These are phyloP conservation scores for Myotis myotis DNA, from an alignment of 2,797 vertebrate genomes.

Conservation along the genomic window DNA sequence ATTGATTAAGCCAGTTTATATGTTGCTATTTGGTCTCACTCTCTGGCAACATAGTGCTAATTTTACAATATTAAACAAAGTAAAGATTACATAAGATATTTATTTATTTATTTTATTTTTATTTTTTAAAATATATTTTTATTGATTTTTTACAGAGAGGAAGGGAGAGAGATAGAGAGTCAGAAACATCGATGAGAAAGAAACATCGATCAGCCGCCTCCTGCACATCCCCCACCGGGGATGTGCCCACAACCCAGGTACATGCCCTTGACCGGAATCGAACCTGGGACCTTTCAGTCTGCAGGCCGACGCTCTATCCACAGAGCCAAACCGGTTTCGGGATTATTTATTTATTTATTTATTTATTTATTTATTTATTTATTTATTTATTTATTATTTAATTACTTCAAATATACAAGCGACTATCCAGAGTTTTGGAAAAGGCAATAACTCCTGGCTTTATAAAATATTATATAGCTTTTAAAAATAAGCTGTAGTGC, in stretches of 20 bases:
- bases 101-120: background rate
- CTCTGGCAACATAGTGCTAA: background rate
- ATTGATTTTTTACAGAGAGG: too few species aligned
- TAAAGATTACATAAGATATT: background rate
- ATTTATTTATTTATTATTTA: background rate
- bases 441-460: background rate
- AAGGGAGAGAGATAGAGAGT: too few species aligned
- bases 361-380: background rate
- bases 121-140: too few species aligned
- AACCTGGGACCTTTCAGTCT: too few species aligned
- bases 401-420: background rate
- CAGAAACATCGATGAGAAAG: too few species aligned
- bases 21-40: background rate
- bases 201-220: too few species aligned
- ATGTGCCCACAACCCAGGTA: too few species aligned
- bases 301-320: too few species aligned
- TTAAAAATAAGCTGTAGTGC: background rate
- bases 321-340: too few species aligned
- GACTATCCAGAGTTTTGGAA: background rate
- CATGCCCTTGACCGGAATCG: too few species aligned
- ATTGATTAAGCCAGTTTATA: background rate
- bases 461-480: background rate
- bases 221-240: too few species aligned
- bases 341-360: too few species aligned
- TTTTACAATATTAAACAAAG: background rate